A percentile compares a stretch with the other conserved stretches of the same genome.
Evolutionary conservation across 2,888 invertebrate species (phyloP).

Genomic region (Prenolepis imparis): DNA sequence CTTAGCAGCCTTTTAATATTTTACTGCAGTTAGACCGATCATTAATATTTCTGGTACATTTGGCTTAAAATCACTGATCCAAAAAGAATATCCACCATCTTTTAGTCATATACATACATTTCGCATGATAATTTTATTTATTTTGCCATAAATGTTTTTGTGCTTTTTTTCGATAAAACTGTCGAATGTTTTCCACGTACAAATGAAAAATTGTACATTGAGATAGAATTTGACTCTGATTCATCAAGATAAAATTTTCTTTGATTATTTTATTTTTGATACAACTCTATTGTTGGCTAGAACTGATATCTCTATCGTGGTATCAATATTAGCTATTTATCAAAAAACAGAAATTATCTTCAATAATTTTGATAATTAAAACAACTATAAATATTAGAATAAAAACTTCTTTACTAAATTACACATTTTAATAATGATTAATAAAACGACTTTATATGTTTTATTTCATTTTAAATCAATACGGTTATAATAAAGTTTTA

Average conservation of each 20-base stretch:
- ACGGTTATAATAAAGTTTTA: neutral
- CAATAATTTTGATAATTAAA: neutral
- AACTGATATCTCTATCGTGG: neutral
- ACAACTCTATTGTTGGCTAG: neutral
- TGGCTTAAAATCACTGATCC: constrained; percentile 40
- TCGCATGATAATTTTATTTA: constrained; percentile 49
- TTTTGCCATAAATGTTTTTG: constrained; percentile 25
- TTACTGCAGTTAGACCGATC: constrained; percentile 28
- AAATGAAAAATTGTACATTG: neutral
- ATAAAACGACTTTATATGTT: neutral
- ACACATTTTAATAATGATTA: neutral
- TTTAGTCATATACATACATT: neutral
- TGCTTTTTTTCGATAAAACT: neutral
- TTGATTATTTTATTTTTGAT: constrained; percentile 21
- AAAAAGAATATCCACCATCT: constrained; percentile 38
- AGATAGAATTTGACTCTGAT: neutral
- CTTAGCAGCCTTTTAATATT: constrained; percentile 43
- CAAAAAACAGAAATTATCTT: neutral
- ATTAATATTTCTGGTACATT: constrained; percentile 51
- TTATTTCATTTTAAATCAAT: neutral
- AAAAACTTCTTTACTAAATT: constrained; percentile 7
- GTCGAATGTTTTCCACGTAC: neutral
- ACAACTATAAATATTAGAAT: constrained; percentile 2
- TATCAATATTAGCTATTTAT: neutral
- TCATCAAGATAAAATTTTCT: constrained; percentile 12